Percentiles rank a stretch among this genome's conserved stretches.
Conservation (phyloP, 2,797 vertebrate species). For the Tangara arthus region DNA sequence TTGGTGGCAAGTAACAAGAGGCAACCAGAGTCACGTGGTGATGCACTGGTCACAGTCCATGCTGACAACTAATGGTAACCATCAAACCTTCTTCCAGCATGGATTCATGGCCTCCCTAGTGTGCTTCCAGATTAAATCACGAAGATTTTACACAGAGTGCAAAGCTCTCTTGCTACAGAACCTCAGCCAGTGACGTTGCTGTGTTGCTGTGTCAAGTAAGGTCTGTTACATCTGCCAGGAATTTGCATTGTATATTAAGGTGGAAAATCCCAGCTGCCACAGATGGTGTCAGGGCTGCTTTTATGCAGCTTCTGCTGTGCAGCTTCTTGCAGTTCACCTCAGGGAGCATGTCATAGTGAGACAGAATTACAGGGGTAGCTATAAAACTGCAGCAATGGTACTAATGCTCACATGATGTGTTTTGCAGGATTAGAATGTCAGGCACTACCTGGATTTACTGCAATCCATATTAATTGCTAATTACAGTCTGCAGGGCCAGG, state of each 20-base stretch:
- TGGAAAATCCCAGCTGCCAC: neutral
- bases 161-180: neutral
- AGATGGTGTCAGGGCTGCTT: neutral
- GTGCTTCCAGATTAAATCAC: neutral
- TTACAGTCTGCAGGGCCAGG: neutral
- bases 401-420: neutral
- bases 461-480: neutral
- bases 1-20: neutral
- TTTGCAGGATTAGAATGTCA: neutral
- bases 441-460: neutral
- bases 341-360: neutral
- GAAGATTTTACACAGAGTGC: neutral
- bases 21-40: neutral
- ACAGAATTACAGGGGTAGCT: neutral
- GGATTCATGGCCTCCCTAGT: neutral
- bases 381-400: neutral
- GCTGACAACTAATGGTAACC: neutral
- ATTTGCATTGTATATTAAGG: neutral
- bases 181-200: neutral
- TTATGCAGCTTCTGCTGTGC: neutral
- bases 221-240: neutral
- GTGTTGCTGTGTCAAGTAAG: neutral
- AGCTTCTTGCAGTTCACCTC: neutral
- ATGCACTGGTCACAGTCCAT: accelerated
- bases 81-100: neutral